A percentile compares a stretch with the other conserved stretches of the same genome.
These are phyloP conservation scores for Cotesia chilonis DNA, from an alignment of 1,140 invertebrate species.

Conservation along the genomic window DNA sequence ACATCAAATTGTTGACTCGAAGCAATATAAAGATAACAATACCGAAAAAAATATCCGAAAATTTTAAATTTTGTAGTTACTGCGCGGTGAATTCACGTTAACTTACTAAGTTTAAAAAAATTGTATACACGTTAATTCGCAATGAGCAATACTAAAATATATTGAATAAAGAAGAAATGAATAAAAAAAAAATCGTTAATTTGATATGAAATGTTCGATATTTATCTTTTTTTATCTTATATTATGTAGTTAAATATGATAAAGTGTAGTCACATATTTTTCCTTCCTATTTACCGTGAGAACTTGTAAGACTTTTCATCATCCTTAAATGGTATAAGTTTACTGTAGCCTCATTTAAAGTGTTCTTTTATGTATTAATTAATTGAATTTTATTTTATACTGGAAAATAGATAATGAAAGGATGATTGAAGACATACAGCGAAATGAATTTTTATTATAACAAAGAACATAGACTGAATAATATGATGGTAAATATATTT, in stretches of 20 bases:
- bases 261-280: background rate
- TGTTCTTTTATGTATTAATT: background rate
- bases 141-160: background rate
- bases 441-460: background rate
- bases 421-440: too few species aligned
- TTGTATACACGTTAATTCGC: too few species aligned
- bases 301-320: background rate
- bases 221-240: background rate
- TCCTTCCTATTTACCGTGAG: constrained; percentile 10
- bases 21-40: too few species aligned
- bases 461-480: background rate
- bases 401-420: too few species aligned
- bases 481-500: background rate
- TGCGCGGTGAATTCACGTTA: too few species aligned
- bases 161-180: too few species aligned
- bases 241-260: background rate
- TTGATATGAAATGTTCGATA: background rate
- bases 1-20: too few species aligned
- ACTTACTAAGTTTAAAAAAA: too few species aligned
- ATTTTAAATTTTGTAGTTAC: too few species aligned
- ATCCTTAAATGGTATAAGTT: background rate
- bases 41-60: too few species aligned
- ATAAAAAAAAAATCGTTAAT: too few species aligned
- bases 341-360: background rate
- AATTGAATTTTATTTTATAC: too few species aligned